Evolutionary conservation across 2,797 vertebrate genomes (phyloP).

Genomic region (Hydrocynus forskahlii): DNA sequence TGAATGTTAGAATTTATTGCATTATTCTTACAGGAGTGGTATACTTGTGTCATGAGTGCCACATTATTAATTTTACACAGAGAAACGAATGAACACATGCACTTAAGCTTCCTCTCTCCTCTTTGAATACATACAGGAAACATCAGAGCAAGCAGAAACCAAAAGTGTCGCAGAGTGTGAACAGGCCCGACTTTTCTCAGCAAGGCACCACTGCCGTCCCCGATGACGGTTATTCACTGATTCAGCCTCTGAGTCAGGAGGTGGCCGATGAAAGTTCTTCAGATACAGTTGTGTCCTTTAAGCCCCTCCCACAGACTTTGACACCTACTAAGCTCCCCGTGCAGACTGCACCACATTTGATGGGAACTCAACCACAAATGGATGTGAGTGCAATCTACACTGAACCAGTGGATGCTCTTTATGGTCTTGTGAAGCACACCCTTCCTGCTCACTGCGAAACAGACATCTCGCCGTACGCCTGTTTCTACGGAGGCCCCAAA

Average conservation of each 20-base stretch:
- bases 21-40: not conserved
- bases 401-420: conserved; percentile 45
- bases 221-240: conserved; percentile 70
- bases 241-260: conserved; percentile 60
- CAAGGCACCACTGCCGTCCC: not conserved
- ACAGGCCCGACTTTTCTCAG: not conserved
- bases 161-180: not conserved
- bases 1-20: not conserved
- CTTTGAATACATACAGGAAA: conserved; percentile 33
- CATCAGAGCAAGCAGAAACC: conserved; percentile 23
- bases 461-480: conserved; percentile 93
- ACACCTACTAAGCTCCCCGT: not conserved
- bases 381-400: conserved; percentile 69
- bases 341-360: conserved; percentile 9
- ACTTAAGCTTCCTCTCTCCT: not conserved
- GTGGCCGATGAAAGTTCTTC: conserved; percentile 28
- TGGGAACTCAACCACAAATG: conserved; percentile 50
- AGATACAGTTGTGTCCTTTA: conserved; percentile 3
- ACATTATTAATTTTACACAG: not conserved
- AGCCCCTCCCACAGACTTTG: conserved; percentile 22
- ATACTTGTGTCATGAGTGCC: no score
- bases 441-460: conserved; percentile 56
- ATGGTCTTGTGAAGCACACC: conserved; percentile 38
- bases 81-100: not conserved
- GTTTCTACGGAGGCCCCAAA: conserved; percentile 85